Base-by-base conservation (phyloP, 2,888 invertebrate species). In the Cartodere bifasciata region DNA sequence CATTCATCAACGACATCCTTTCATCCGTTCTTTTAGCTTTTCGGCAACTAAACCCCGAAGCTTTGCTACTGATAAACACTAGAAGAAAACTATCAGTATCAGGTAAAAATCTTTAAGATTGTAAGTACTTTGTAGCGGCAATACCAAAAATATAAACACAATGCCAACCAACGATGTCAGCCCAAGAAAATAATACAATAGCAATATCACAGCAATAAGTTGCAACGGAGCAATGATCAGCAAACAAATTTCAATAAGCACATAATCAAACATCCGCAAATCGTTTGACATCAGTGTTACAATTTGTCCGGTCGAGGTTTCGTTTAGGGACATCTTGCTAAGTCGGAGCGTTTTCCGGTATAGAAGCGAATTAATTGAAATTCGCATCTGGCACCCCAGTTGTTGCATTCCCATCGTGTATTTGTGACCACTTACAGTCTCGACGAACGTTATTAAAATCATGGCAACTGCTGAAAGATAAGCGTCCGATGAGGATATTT, bases 1-100 rank as follows among this genome's bases (percentile, higher is more conserved):
- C 94, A 50, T 84, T 88, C 78, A 92, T 92, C 28, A 91, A 65
- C 4, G 87, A 72, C 5, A 94, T 84, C 30, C 94, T 69, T 53
- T 87, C 84, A 58, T 94, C 94, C 0, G 91, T 91, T 37, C 83
- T 68, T 10, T 78, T 59, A 0, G 92, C 91, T 0, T 87, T 90
- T 49, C 76, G 71, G 40, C 81, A 49, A 20, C 83, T 70, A 11
- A 78, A 58, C 15, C 68, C 68, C 0, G 83, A 81, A 1, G 79
- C 77, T 28, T 70, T 70, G 52, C 80, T 81, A 15, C 82, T 82
- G 46, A 83, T 58, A 57, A 71, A 79, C 4, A 74, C 81, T 75
- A 32, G 26, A 46, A 56, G 37, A 31, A 34, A 43, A 20, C 44
- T 28, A 11, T 27, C n/a, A n/a, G n/a, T n/a, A n/a, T n/a, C n/a